Conservation (phyloP, 2,797 vertebrate species). For the Lithobates sylvaticus region DNA sequence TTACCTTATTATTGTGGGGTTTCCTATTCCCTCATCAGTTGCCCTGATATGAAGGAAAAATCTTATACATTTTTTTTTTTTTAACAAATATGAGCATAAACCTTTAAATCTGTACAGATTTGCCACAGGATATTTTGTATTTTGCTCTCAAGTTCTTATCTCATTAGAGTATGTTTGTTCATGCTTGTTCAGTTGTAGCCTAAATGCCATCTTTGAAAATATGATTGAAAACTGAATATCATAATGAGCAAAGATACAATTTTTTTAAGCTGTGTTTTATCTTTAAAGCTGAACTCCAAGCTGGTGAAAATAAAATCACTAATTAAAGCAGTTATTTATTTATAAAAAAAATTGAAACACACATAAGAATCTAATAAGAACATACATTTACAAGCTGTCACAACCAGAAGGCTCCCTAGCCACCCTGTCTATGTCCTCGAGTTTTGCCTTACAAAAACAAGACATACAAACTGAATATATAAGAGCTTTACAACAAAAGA, state of each 20-base stretch:
- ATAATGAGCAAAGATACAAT: neutral
- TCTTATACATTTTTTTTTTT: neutral
- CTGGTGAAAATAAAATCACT: neutral
- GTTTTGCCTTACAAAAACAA: too few species aligned
- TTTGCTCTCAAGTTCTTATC: neutral
- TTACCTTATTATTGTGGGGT: constrained; percentile 1
- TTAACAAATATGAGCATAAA: neutral
- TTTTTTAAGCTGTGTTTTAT: neutral
- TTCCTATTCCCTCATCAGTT: neutral
- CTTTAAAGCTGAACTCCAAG: neutral
- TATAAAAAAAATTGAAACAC: too few species aligned
- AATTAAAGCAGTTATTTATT: neutral
- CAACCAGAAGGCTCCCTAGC: too few species aligned
- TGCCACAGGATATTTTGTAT: neutral
- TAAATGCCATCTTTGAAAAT: neutral
- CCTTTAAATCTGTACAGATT: neutral
- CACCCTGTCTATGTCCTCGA: too few species aligned
- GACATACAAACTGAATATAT: too few species aligned
- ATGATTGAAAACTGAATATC: neutral
- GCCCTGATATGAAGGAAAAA: neutral
- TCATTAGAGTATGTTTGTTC: neutral
- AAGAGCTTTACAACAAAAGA: too few species aligned
- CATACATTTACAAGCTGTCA: too few species aligned
- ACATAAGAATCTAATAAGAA: too few species aligned
- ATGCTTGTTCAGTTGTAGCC: neutral